phyloP scores from a whole-genome alignment of 2,888 invertebrate species.

The Zygogramma bicolorata region DNA sequence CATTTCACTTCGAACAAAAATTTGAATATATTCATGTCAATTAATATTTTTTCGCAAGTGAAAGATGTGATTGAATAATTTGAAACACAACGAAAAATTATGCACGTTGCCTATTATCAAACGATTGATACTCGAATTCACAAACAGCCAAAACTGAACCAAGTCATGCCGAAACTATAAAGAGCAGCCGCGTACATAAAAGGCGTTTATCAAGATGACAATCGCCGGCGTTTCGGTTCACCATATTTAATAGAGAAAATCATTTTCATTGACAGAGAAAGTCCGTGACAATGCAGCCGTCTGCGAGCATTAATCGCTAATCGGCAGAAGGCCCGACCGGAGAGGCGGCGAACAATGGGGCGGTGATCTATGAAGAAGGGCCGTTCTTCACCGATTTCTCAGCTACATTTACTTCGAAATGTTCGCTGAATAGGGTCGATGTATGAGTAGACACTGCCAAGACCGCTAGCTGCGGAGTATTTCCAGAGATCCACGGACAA shows the following conservation, averaged over 20 bases:
- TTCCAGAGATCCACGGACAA: neutral
- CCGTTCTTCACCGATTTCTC: constrained; percentile 68
- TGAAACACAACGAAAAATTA: neutral
- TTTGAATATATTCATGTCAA: no score
- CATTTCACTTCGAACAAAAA: no score
- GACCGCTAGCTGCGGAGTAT: neutral
- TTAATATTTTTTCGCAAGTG: neutral
- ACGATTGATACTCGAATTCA: neutral
- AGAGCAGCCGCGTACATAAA: constrained; percentile 60
- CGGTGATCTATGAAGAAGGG: constrained; percentile 66
- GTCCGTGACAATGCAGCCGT: constrained; percentile 49
- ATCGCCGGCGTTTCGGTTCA: constrained; percentile 60
- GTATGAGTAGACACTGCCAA: constrained; percentile 26
- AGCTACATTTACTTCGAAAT: constrained; percentile 68
- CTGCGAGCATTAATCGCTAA: constrained; percentile 30
- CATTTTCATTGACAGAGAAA: constrained; percentile 57
- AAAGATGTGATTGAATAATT: neutral
- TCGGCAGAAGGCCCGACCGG: constrained; percentile 56
- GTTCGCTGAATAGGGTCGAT: constrained; percentile 61
- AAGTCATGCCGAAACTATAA: constrained; percentile 9
- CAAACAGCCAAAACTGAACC: constrained; percentile 46
- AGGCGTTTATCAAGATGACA: constrained; percentile 64
- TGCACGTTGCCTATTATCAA: neutral
- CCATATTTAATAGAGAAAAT: constrained; percentile 63
- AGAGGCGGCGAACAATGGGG: constrained; percentile 62